Evolutionary conservation across 2,113 vertebrate species (phyloP), one percentile per base, ranked within the genome.

Genomic region (Mugil cephalus): DNA sequence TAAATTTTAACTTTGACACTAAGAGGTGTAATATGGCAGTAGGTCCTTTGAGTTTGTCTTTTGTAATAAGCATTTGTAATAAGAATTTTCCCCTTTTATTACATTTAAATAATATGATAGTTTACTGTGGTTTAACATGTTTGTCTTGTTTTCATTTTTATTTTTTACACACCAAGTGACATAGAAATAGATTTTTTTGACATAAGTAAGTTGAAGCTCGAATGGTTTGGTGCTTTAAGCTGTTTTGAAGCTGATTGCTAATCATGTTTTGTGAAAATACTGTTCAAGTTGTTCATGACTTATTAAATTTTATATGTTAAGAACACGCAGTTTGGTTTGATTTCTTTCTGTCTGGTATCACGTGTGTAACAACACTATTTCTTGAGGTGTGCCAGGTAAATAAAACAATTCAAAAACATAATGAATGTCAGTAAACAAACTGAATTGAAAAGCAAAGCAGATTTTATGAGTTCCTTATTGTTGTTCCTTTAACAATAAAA

Each of bases 101-200:
- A 64, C 11, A 1, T 7, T 62, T 47, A 60, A 36, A 19, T 47
- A 17, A 0, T 1, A 10, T 46, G 6, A 10, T 15, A 53, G 8
- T 54, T 69, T 66, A 71, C 71, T 43, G 53, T 68, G 69, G 51
- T 85, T 67, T 71, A 79, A 81, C 69, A 50, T 85, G 71, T 69
- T 75, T 61, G 14, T 8, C 24, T 30, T 30, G 24, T 30, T 30
- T 30, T 19, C 35, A 1, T 38, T 67, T 38, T 42, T 4, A 9
- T 10, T 19, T 13, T 65, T 64, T 38, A 45, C 1, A 10, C 14
- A n/a, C 3, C 45, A 35, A 13, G 46, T 17, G 24, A 30, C 45
- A 35, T 10, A 30, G 5, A 30, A 5, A n/a, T n/a, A n/a, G n/a
- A n/a, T n/a, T n/a, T n/a, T 30, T 30, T 30, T 61, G 10, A 42